Base-by-base conservation (phyloP, 2,113 vertebrate species). In the Antigone vipio region DNA sequence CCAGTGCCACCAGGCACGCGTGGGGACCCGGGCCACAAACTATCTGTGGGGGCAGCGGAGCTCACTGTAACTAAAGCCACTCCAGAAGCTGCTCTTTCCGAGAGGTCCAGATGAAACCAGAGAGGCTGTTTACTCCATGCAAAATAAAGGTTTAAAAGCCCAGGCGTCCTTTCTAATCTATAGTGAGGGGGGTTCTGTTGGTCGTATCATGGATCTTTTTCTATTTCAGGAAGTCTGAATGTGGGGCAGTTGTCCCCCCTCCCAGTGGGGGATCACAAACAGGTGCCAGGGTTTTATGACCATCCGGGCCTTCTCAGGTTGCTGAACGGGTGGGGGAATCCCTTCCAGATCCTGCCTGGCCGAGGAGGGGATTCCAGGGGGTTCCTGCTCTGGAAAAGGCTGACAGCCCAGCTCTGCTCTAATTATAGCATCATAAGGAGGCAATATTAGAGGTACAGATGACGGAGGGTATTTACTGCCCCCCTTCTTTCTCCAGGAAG, bases 301-400 rank as follows among this genome's bases (percentile, higher is more conserved):
- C 75, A 93, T 89, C 78, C 1, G 4, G 92, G 50, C 78, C 81
- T 95, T 96, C 96, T 95, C 92, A 18, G 38, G 35, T 97, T 96
- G 92, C 96, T 77, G 6, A 88, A 96, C 2, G 79, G 78, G 78
- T 95, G 66, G 44, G 93, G 92, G 88, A 96, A 96, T 95, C 96
- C 96, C 95, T 95, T 96, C 90, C 79, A 93, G 79, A 88, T 93
- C 79, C 85, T 93, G 72, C 38, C 42, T 66, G n/a, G 76, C 75
- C 86, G 88, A 66, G 67, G 71, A 86, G 72, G 90, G 72, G 64
- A 94, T 95, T 90, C 85, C 85, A 84, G 82, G 88, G 85, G 50
- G 20, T 83, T 95, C 75, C 90, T 92, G 53, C 75, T 23, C 15
- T 18, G 15, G 85, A 52, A 88, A 90, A 81, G 72, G 42, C 85